phyloP scores from a whole-genome alignment of 2,113 vertebrate species.

The Pterophyllum scalare region DNA sequence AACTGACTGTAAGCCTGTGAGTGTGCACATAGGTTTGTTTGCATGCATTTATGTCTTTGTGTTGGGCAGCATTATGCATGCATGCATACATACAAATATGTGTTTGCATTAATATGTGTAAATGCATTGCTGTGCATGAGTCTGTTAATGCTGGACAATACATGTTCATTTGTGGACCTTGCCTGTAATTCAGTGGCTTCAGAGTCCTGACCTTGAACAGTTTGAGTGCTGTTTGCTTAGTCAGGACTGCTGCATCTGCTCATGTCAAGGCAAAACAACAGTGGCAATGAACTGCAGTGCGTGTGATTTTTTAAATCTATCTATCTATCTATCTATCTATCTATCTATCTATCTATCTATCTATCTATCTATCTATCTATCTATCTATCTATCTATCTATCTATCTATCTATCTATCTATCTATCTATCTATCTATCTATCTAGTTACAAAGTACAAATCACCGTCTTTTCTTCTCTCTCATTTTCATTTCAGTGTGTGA shows the following conservation, averaged over 20 bases:
- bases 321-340: conserved; percentile 38
- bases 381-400: conserved; percentile 29
- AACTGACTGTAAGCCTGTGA: neutral
- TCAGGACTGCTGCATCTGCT: conserved; percentile 65
- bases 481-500: conserved; percentile 48
- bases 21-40: neutral
- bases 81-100: neutral
- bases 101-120: neutral
- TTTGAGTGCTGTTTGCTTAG: conserved; percentile 65
- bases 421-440: conserved; percentile 22
- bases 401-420: conserved; percentile 24
- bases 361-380: conserved; percentile 32
- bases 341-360: conserved; percentile 17
- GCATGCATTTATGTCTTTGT: neutral
- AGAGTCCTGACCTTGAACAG: conserved; percentile 68
- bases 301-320: neutral
- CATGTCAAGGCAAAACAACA: conserved; percentile 46
- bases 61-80: neutral
- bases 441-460: neutral
- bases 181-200: conserved; percentile 38
- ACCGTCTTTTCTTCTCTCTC: conserved; percentile 5
- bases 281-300: conserved; percentile 35
- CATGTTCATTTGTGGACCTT: conserved; percentile 26
- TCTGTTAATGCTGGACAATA: neutral
- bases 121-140: neutral